Evolutionary conservation across 2,797 vertebrate genomes (phyloP).

Genomic region (Enteromius trimaculatus): DNA sequence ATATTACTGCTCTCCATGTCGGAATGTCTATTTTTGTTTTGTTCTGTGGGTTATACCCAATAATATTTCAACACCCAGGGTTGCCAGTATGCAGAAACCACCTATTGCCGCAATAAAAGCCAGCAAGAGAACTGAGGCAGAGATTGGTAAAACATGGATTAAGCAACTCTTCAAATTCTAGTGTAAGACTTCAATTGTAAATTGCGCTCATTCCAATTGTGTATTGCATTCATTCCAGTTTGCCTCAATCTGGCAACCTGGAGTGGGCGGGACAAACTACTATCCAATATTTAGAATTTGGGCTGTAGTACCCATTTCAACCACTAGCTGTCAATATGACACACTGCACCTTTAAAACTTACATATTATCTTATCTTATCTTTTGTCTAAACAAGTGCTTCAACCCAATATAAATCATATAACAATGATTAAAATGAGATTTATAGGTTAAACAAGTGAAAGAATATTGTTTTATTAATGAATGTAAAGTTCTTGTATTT

Average conservation of each 20-base stretch:
- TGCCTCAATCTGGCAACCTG: not conserved
- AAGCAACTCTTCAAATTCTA: not conserved
- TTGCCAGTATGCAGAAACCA: not conserved
- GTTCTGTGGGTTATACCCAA: not conserved
- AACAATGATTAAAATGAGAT: not conserved
- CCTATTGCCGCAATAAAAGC: not conserved
- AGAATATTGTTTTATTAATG: not conserved
- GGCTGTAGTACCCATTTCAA: not conserved
- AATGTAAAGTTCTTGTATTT: not conserved
- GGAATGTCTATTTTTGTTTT: not conserved
- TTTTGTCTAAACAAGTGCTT: not conserved
- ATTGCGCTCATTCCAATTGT: not conserved
- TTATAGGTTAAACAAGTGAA: not conserved
- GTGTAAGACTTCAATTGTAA: not conserved
- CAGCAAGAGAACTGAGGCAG: not conserved
- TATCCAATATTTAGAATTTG: not conserved
- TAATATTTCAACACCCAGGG: not conserved
- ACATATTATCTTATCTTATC: not conserved
- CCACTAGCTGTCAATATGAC: not conserved
- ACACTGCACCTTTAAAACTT: not conserved
- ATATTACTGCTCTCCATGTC: not conserved
- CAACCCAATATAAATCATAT: not conserved
- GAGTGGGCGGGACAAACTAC: not conserved
- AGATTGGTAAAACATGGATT: not conserved
- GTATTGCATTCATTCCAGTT: no score